phyloP scores from a whole-genome alignment of 92 coral and sea anemone species.

The Palythoa grandiflora region DNA sequence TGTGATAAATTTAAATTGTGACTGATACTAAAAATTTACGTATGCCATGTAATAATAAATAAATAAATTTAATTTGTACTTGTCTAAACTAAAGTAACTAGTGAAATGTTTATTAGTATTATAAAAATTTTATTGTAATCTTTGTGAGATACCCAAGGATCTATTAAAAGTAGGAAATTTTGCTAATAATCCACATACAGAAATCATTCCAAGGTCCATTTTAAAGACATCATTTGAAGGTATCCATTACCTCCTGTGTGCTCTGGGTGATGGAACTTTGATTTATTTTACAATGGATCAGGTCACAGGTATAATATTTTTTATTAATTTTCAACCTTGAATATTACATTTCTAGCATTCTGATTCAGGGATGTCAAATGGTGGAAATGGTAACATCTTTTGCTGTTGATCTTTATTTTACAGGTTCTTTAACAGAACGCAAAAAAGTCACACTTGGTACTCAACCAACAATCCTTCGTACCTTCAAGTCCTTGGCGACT shows the following conservation, averaged over 20 bases:
- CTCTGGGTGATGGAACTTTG: conserved; percentile 97
- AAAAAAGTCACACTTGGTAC: conserved; percentile 99
- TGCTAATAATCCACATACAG: conserved; percentile 51
- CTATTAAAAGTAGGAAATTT: background rate
- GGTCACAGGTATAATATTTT: conserved; percentile 57
- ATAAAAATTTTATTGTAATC: too few species aligned
- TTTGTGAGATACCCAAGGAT: too few species aligned
- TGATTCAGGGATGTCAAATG: too few species aligned
- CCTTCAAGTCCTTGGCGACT: conserved; percentile 96
- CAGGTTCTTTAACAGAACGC: conserved; percentile 88
- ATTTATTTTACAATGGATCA: conserved; percentile 93
- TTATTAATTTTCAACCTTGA: too few species aligned
- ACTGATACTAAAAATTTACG: too few species aligned
- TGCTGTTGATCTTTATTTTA: background rate
- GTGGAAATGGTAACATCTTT: too few species aligned
- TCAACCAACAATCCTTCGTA: conserved; percentile 93
- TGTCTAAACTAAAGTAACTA: too few species aligned
- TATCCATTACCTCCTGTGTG: conserved; percentile 90
- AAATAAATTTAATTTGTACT: too few species aligned
- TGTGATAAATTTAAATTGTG: too few species aligned
- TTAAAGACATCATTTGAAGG: conserved; percentile 97
- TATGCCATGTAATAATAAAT: too few species aligned
- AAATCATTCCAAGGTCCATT: conserved; percentile 97
- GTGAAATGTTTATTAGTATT: too few species aligned
- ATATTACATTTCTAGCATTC: too few species aligned